Evolutionary conservation across 1,140 invertebrate genomes (phyloP).

Genomic region (Neotoxoptera formosana): DNA sequence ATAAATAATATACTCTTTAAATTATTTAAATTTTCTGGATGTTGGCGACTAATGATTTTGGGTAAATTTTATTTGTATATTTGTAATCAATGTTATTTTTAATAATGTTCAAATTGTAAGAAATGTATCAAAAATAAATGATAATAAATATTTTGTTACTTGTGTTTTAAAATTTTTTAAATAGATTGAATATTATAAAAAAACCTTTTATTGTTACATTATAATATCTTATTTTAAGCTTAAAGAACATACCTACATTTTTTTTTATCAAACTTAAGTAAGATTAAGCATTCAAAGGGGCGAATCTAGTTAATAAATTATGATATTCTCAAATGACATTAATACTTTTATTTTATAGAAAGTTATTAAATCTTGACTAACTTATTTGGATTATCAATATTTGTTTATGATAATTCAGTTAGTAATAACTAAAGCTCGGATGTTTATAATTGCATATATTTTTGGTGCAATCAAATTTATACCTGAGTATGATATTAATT

Average conservation of each 20-base stretch:
- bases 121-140: neutral
- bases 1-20: neutral
- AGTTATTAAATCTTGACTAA: too few species aligned
- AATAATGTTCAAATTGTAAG: neutral
- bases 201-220: neutral
- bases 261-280: too few species aligned
- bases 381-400: neutral
- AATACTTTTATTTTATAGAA: neutral
- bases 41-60: neutral
- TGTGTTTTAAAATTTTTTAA: neutral
- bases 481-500: too few species aligned
- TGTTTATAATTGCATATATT: too few species aligned
- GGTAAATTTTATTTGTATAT: constrained; percentile 10
- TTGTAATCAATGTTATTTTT: constrained; percentile 10
- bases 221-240: neutral
- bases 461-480: too few species aligned
- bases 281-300: too few species aligned
- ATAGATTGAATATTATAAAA: neutral
- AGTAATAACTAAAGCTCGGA: neutral
- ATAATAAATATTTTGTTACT: neutral
- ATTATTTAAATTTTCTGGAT: neutral
- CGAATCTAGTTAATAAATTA: neutral
- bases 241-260: neutral
- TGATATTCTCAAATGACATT: neutral
- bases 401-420: neutral